Percentiles rank a stretch among this genome's conserved stretches.
Evolutionary conservation across 2,888 invertebrate species (phyloP).

Genomic region (Tachina lurida): DNA sequence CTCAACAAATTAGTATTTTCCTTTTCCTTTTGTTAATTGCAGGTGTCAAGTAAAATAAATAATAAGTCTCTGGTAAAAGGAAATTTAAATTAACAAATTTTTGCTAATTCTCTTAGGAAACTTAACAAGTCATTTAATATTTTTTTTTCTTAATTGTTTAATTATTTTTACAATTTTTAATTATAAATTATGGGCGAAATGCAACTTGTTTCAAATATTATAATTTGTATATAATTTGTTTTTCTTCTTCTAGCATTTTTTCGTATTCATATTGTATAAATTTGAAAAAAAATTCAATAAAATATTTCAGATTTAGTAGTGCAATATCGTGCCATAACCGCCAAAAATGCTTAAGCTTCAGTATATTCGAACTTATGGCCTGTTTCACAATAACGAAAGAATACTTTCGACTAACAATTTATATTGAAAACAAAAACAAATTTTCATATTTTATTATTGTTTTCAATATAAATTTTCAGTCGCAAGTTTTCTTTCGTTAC

Average conservation of each 20-base stretch:
- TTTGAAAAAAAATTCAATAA: neutral
- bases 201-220: conserved; percentile 30
- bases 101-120: conserved; percentile 14
- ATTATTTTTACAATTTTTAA: conserved; percentile 28
- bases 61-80: conserved; percentile 15
- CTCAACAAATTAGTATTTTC: conserved; percentile 27
- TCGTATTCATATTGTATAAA: neutral
- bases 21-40: conserved; percentile 20
- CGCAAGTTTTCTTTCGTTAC: no score
- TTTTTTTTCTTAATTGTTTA: conserved; percentile 26
- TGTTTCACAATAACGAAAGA: no score
- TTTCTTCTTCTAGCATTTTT: no score
- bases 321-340: no score
- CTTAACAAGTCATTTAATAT: conserved; percentile 10
- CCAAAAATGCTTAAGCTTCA: no score
- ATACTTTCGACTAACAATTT: no score
- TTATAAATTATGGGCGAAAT: conserved; percentile 14
- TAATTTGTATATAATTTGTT: conserved; percentile 45
- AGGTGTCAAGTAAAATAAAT: conserved; percentile 51
- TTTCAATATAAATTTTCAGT: no score
- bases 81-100: conserved; percentile 3
- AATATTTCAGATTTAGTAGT: neutral
- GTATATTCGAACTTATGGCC: no score
- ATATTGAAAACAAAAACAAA: no score
- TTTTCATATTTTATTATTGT: no score